phyloP scores from a whole-genome alignment of 1,140 invertebrate species.

The Achroia grisella region DNA sequence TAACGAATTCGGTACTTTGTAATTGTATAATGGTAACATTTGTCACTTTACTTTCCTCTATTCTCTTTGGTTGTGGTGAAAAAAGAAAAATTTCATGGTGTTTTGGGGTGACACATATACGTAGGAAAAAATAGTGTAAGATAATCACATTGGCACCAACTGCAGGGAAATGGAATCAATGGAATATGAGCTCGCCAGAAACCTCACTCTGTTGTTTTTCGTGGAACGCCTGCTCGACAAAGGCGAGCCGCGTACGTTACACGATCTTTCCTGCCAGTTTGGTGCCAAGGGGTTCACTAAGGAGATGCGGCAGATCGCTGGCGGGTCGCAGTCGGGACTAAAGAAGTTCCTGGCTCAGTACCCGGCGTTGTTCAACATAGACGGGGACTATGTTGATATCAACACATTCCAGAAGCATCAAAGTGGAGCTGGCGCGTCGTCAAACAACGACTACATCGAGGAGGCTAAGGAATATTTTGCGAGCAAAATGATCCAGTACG shows the following conservation, averaged over 20 bases:
- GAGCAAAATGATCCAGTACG: slow-evolving; percentile 91
- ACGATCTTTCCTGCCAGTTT: slow-evolving; percentile 97
- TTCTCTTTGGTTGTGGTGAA: slow-evolving; percentile 48
- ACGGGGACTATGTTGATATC: slow-evolving; percentile 93
- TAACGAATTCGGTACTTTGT: neutral
- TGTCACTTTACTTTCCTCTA: slow-evolving; percentile 48
- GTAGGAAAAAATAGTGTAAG: slow-evolving; percentile 70
- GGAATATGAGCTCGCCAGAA: slow-evolving; percentile 94
- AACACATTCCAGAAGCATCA: slow-evolving; percentile 81
- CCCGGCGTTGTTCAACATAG: slow-evolving; percentile 92
- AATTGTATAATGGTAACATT: slow-evolving; percentile 9
- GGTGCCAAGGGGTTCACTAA: slow-evolving; percentile 96
- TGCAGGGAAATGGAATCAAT: slow-evolving; percentile 87
- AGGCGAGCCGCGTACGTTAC: slow-evolving; percentile 92
- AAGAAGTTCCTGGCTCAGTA: slow-evolving; percentile 94
- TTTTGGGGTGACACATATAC: slow-evolving; percentile 73
- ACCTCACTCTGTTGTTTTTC: slow-evolving; percentile 96
- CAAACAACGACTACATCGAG: slow-evolving; percentile 89
- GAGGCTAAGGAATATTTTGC: slow-evolving; percentile 97
- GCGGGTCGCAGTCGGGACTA: slow-evolving; percentile 93
- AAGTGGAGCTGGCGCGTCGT: slow-evolving; percentile 67
- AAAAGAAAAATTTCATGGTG: slow-evolving; percentile 70
- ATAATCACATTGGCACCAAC: slow-evolving; percentile 66
- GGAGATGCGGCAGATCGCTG: slow-evolving; percentile 96
- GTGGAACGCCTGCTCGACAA: slow-evolving; percentile 96